Percentiles rank a stretch among this genome's conserved stretches.
Conservation (phyloP, 92 coral and sea anemone species). For the Phenganax stokvisi region DNA sequence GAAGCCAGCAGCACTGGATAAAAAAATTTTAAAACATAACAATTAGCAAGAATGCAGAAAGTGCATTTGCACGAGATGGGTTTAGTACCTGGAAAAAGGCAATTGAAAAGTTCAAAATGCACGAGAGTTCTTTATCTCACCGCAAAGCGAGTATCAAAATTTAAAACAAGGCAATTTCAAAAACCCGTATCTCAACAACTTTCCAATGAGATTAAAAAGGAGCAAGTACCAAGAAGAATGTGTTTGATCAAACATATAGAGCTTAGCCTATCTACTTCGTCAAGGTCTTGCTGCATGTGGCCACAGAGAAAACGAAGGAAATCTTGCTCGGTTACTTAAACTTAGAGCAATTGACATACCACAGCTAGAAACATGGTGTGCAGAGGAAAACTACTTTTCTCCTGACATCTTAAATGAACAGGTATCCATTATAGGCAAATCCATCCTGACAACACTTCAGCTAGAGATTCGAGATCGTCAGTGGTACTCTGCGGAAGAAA, state of each 20-base stretch:
- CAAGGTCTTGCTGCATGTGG: slow-evolving; percentile 44
- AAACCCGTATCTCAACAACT: slow-evolving; percentile 16
- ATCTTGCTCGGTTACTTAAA: too few species aligned
- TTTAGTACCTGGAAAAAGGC: slow-evolving; percentile 9
- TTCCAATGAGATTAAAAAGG: slow-evolving; percentile 4
- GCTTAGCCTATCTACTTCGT: not conserved
- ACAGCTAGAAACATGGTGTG: too few species aligned
- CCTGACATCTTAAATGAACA: slow-evolving; percentile 24
- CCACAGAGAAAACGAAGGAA: too few species aligned
- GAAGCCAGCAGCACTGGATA: too few species aligned
- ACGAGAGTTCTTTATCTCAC: slow-evolving; percentile 7
- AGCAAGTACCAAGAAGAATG: slow-evolving; percentile 23
- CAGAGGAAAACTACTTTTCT: too few species aligned
- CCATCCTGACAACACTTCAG: not conserved
- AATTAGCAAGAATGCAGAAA: slow-evolving; percentile 12
- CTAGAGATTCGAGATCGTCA: too few species aligned
- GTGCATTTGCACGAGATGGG: slow-evolving; percentile 7
- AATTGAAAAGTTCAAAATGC: slow-evolving; percentile 15
- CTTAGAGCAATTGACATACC: too few species aligned
- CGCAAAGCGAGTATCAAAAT: slow-evolving; percentile 11
- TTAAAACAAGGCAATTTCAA: slow-evolving; percentile 4
- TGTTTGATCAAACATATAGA: slow-evolving; percentile 8
- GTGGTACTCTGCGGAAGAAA: slow-evolving; percentile 28
- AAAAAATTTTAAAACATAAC: too few species aligned
- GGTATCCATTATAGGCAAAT: slow-evolving; percentile 15